Percentiles rank a stretch among this genome's conserved stretches.
These are phyloP conservation scores for Mythimna vitellina DNA, from an alignment of 2,888 invertebrate genomes.

Conservation along the genomic window DNA sequence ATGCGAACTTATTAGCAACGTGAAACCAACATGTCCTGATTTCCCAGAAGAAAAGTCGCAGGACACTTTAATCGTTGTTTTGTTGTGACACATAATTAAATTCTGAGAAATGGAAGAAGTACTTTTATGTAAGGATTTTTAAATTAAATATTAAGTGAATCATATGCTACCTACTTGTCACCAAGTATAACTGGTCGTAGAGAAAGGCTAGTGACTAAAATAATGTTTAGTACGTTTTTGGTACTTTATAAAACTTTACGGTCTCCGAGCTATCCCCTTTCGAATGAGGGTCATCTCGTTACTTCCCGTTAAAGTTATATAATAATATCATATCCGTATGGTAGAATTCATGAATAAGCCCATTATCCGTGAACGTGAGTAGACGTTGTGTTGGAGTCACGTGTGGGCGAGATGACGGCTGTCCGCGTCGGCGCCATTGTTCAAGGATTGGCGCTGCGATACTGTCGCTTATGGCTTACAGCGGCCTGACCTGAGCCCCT, in stretches of 20 bases:
- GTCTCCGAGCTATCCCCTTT: conserved; percentile 3
- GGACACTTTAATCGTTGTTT: conserved; percentile 39
- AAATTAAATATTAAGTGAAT: background rate
- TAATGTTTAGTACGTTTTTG: background rate
- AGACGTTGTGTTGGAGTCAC: conserved; percentile 60
- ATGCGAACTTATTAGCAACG: conserved; percentile 44
- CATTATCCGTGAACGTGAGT: conserved; percentile 70
- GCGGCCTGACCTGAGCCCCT: conserved; percentile 29
- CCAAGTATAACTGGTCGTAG: background rate
- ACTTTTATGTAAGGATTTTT: too few species aligned
- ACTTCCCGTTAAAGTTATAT: conserved; percentile 60
- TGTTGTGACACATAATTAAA: conserved; percentile 40
- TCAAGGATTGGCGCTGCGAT: conserved; percentile 50
- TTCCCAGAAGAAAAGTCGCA: conserved; percentile 46
- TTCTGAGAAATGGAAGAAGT: background rate
- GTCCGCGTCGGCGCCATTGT: conserved; percentile 38
- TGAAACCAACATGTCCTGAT: conserved; percentile 44
- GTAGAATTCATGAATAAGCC: conserved; percentile 68
- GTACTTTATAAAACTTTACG: conserved; percentile 23
- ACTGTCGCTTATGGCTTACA: conserved; percentile 29
- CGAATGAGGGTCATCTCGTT: conserved; percentile 42
- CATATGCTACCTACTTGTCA: background rate
- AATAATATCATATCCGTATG: conserved; percentile 61
- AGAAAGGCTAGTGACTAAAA: background rate
- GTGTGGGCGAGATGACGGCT: conserved; percentile 52